These are phyloP conservation scores for Sebastes variabilis DNA, from an alignment of 2,797 vertebrate species.

Conservation along the genomic window DNA sequence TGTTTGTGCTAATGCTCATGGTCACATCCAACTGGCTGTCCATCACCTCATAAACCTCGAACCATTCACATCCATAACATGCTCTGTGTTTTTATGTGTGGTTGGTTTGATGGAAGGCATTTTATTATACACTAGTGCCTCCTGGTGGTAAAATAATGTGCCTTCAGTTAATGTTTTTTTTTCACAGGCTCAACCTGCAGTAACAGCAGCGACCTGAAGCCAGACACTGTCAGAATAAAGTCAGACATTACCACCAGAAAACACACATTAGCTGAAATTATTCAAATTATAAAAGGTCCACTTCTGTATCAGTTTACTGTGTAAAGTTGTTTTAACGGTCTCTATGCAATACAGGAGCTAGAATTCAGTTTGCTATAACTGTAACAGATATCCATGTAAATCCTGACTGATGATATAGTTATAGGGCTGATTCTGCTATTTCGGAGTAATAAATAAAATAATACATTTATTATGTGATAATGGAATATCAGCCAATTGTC, in stretches of 20 bases:
- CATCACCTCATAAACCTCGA: slow-evolving; percentile 45
- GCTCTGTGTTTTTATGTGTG: slow-evolving; percentile 34
- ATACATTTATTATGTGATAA: neutral
- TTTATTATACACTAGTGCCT: slow-evolving; percentile 47
- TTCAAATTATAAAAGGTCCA: neutral
- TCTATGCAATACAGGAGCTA: neutral
- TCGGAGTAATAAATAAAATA: neutral
- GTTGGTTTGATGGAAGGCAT: slow-evolving; percentile 16
- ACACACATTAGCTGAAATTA: neutral
- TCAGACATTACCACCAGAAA: neutral
- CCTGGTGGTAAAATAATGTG: slow-evolving; percentile 66
- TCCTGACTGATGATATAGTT: neutral
- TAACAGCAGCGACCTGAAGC: slow-evolving; percentile 4
- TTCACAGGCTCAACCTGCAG: slow-evolving; percentile 32
- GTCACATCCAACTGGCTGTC: slow-evolving; percentile 82
- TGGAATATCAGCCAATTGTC: neutral
- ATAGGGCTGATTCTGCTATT: neutral
- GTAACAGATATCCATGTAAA: neutral
- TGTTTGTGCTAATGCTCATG: slow-evolving; percentile 55
- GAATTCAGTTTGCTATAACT: neutral
- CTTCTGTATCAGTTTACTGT: neutral
- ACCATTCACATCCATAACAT: slow-evolving; percentile 34
- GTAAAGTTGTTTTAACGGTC: neutral
- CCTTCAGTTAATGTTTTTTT: slow-evolving; percentile 22
- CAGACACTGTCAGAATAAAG: neutral